Base-by-base conservation (phyloP, 2,888 invertebrate species). In the Orthonychiurus folsomi region DNA sequence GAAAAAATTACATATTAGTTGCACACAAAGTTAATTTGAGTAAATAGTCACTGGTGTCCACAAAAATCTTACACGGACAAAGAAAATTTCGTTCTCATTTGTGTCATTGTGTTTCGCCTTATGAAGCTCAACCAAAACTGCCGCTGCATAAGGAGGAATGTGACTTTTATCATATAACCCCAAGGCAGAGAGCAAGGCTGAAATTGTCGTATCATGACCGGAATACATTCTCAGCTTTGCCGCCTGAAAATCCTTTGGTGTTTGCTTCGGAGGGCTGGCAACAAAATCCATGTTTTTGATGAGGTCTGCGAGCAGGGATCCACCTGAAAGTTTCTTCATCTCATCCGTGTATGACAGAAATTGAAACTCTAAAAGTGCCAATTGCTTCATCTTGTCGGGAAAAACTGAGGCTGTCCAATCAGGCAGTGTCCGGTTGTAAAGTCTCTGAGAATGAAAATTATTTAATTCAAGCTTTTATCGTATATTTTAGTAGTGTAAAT, bases 131-230 rank as follows among this genome's bases (percentile, higher is more conserved):
- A 87, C 78, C 55, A 87, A 75, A 0, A 82, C 77, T 76, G 84
- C 82, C 18, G 83, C 81, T 25, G 82, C 84, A 73, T 85, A 87
- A 23, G 80, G 80, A 0, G 87, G 87, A 67, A 85, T 76, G 74
- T 85, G 84, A 5, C 79, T 77, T 21, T 20, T 28, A 63, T 86
- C 81, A 83, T 85, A 88, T 3, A 86, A 78, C 53, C 82, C 81
- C 48, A 89, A 75, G 0, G 84, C 81, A 24, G 82, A 77, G 59
- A 88, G 75, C 54, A 88, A 75, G 70, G 85, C 84, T 0, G 83
- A 82, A 3, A 89, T 78, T 0, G 88, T 86, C 0, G 86, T 83
- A 75, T 89, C 89, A 74, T 89, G 89, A 0, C 85, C 87, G 0
- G 84, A 81, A 73, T 85, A 87, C 62, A 86, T 79, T 69, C 80